Evolutionary conservation across 2,888 invertebrate genomes (phyloP), one percentile per base, ranked within the genome.

Genomic region (Caenorhabditis parvicauda): DNA sequence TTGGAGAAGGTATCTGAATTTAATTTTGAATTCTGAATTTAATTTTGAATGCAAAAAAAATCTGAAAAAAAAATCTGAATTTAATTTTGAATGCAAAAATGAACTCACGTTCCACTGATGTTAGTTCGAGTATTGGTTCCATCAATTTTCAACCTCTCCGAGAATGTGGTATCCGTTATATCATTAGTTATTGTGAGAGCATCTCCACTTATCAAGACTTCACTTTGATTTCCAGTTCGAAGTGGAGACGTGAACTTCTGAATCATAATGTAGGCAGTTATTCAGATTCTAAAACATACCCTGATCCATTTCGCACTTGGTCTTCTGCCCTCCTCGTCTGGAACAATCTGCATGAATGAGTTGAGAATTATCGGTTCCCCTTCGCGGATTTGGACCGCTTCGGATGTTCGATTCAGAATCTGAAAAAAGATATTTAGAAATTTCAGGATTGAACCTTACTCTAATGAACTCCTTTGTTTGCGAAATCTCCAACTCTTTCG

Each of bases 71-170:
- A 35, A n/a, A 35, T 12, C n/a, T 14, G n/a, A n/a, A n/a, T n/a
- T n/a, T n/a, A n/a, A 28, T n/a, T 22, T 6, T 21, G 21, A 43
- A 22, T 9, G 29, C 12, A 17, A 9, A 24, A 25, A 17, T 24
- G n/a, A n/a, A 55, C 57, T 43, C 21, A 67, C 60, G 59, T 55
- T 53, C 68, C 68, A 46, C 63, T 65, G 45, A 58, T 57, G 7
- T 54, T 51, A 0, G 58, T 43, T 14, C n/a, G 44, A 2, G 53
- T 45, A 1, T 50, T 45, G n/a, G 9, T 24, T n/a, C 41, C 35
- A 5, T 44, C 29, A 2, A 64, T 32, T 1, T 28, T 28, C 46
- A 64, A 28, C n/a, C 21, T 46, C 12, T 59, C 64, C 0, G n/a
- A 22, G 21, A 59, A 52, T 1, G 12, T 46, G 24, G 47, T 28